Conservation (phyloP, 2,797 vertebrate genomes). For the Calcarius lapponicus region DNA sequence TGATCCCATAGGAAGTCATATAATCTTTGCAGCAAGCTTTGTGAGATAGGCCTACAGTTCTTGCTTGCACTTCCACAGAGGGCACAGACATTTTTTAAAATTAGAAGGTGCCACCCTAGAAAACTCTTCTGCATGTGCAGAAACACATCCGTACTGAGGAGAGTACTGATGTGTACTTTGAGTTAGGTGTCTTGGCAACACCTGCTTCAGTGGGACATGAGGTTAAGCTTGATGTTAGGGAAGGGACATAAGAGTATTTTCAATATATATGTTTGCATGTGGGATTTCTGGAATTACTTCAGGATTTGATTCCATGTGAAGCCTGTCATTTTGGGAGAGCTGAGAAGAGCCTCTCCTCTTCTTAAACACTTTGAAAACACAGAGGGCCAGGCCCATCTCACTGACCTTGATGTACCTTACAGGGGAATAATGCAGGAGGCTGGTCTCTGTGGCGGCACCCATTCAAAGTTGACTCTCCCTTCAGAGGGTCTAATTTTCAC, state of each 20-base stretch:
- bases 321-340: neutral
- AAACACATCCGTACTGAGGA: neutral
- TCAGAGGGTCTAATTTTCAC: neutral
- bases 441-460: neutral
- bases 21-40: neutral
- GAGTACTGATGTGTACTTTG: neutral
- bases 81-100: neutral
- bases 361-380: neutral
- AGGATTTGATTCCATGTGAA: neutral
- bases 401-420: neutral
- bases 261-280: neutral
- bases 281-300: neutral
- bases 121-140: neutral
- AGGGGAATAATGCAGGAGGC: neutral
- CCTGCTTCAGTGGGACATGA: neutral
- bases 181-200: neutral
- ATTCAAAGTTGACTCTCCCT: neutral
- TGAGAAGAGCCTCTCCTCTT: neutral
- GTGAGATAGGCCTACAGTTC: neutral
- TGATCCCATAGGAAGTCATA: neutral
- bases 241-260: neutral
- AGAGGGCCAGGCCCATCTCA: neutral
- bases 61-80: neutral
- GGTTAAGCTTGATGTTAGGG: neutral
- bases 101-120: neutral